These are phyloP conservation scores for Camponotus fellah DNA, from an alignment of 2,888 invertebrate species.

Conservation along the genomic window DNA sequence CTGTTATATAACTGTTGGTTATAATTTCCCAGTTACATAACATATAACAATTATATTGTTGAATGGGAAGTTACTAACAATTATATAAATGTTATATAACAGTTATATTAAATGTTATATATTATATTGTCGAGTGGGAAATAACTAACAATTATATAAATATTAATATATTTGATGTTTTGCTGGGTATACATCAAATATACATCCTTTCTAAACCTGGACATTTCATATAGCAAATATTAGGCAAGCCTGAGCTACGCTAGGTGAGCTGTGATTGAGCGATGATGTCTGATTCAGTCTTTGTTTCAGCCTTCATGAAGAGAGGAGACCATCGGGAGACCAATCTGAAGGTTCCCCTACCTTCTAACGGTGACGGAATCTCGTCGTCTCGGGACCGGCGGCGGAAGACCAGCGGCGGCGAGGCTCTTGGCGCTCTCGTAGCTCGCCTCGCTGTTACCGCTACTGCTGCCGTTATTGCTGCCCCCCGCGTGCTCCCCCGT, in stretches of 20 bases:
- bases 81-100: no score
- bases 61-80: no score
- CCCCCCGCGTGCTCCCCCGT: conserved; percentile 75
- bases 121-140: no score
- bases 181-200: no score
- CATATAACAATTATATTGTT: no score
- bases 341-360: conserved; percentile 59
- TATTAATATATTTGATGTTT: no score
- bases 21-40: no score
- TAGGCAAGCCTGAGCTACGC: neutral
- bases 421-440: conserved; percentile 82
- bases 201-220: neutral
- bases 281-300: neutral
- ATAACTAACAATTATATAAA: no score
- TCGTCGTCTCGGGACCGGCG: conserved; percentile 83
- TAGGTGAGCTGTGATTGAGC: neutral
- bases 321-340: neutral
- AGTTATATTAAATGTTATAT: no score
- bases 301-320: neutral
- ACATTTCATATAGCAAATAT: neutral
- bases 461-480: conserved; percentile 83
- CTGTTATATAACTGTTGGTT: no score
- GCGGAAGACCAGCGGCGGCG: conserved; percentile 79
- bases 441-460: conserved; percentile 83
- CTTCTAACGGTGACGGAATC: conserved; percentile 80